Conservation (phyloP, 2,797 vertebrate species). For the Tenualosa thibaudeaui region DNA sequence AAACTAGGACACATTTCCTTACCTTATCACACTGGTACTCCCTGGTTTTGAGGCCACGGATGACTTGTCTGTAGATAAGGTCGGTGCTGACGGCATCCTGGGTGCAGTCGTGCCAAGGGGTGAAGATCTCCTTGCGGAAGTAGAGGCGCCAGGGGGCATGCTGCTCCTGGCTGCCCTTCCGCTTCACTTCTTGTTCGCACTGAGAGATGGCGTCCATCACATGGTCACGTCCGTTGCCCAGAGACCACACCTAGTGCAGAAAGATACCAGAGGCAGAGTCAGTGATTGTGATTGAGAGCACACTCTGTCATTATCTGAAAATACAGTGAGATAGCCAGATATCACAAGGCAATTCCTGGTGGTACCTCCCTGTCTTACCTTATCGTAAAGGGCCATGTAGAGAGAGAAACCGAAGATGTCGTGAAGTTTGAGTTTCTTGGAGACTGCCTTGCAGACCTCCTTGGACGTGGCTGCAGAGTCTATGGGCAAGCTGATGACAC, state of each 20-base stretch:
- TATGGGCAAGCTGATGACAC: slow-evolving; percentile 77
- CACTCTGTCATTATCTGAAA: neutral
- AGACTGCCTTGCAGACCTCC: slow-evolving; percentile 85
- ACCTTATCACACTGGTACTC: slow-evolving; percentile 91
- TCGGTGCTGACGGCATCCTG: slow-evolving; percentile 86
- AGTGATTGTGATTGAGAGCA: neutral
- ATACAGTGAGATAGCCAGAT: neutral
- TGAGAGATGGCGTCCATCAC: slow-evolving; percentile 93
- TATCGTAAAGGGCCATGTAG: slow-evolving; percentile 89
- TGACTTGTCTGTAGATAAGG: slow-evolving; percentile 90
- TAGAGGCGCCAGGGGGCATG: slow-evolving; percentile 90
- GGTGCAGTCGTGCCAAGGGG: slow-evolving; percentile 88
- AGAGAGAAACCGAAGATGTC: slow-evolving; percentile 92
- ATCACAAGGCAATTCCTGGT: neutral
- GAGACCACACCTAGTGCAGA: slow-evolving; percentile 83
- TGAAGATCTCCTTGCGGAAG: slow-evolving; percentile 95
- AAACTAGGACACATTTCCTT: neutral
- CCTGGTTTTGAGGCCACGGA: slow-evolving; percentile 84
- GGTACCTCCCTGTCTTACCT: slow-evolving; percentile 70
- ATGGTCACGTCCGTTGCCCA: slow-evolving; percentile 85
- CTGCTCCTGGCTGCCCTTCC: slow-evolving; percentile 83
- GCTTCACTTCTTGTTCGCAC: slow-evolving; percentile 89
- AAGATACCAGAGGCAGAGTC: neutral
- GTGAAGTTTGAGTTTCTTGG: slow-evolving; percentile 78
- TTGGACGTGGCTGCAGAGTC: slow-evolving; percentile 90